Base-by-base conservation (phyloP, 2,888 invertebrate genomes). In the Venusia cambrica region DNA sequence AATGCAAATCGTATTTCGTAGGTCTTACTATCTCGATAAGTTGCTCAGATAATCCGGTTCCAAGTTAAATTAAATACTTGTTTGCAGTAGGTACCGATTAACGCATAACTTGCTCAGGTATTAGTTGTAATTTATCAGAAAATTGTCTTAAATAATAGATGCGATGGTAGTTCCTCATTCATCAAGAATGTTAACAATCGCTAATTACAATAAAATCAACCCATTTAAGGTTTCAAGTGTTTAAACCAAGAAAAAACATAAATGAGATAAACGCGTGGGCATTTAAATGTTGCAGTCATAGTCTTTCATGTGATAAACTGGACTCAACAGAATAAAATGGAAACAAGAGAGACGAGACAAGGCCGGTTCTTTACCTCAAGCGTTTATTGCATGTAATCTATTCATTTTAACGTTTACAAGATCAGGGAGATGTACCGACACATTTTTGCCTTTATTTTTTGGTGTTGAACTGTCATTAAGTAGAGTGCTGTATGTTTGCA, bases 341-440 rank as follows among this genome's bases (percentile, higher is more conserved):
- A 42, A 45, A 43, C 28, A 33, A 9, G 34, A 20, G 38, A 30
- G 16, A 28, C 29, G 20, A 35, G 31, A 24, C 61, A 65, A 67
- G 65, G 68, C 34, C 63, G 64, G 54, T 50, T 53, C 17, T 58
- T 54, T 29, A 54, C 61, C 66, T 50, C 31, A 26, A 9, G 48
- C 45, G 51, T 42, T 50, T 54, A 51, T 45, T 33, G 37, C 46
- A 44, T 38, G 49, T 52, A 60, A 57, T 57, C 51, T 58, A 55
- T 54, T 49, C 45, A 45, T 42, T 18, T 37, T 18, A 21, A n/a
- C 5, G 11, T 7, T 20, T 20, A 11, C 10, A 20, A 20, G 20
- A n/a, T 11, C n/a, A 20, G 5, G 5, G 9, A 9, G 5, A 19
- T 10, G 20, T 20, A 20, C 10, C n/a, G 11, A 11, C 20, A 10